Evolutionary conservation across 2,797 vertebrate species (phyloP).

Genomic region (Thalassophryne amazonica): DNA sequence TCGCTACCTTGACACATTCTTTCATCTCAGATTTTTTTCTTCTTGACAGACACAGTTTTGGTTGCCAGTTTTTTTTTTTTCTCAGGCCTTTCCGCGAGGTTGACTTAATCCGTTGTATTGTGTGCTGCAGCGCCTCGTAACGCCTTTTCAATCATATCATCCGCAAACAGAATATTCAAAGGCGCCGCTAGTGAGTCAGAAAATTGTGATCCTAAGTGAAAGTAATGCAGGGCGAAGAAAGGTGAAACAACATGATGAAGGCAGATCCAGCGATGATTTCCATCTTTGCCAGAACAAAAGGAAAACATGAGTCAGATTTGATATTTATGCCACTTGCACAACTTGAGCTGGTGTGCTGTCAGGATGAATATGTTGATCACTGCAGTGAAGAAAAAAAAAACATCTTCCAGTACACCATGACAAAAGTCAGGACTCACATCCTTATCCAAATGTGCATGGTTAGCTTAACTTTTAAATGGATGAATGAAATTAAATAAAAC

Average conservation of each 20-base stretch:
- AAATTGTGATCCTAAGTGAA: not conserved
- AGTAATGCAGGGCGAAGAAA: too few species aligned
- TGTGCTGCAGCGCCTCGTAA: conserved; percentile 26
- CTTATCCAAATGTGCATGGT: too few species aligned
- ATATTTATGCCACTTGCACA: too few species aligned
- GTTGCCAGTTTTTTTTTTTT: conserved; percentile 59
- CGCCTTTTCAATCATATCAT: conserved; percentile 25
- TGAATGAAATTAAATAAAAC: too few species aligned
- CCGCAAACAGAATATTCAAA: conserved; percentile 19
- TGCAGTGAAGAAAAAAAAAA: too few species aligned
- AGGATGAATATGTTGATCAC: too few species aligned
- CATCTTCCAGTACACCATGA: too few species aligned
- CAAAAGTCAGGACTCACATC: too few species aligned
- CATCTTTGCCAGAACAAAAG: not conserved
- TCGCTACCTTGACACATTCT: conserved; percentile 75
- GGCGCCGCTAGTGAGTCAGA: not conserved
- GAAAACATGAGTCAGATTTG: not conserved
- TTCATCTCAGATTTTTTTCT: conserved; percentile 73
- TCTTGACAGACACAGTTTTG: conserved; percentile 73
- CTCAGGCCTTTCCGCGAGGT: conserved; percentile 37
- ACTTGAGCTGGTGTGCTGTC: too few species aligned
- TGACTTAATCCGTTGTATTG: conserved; percentile 52
- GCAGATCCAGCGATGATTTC: not conserved
- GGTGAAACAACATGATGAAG: not conserved
- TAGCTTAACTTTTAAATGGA: too few species aligned